Evolutionary conservation across 2,888 invertebrate species (phyloP).

Genomic region (Galerucella pusilla): DNA sequence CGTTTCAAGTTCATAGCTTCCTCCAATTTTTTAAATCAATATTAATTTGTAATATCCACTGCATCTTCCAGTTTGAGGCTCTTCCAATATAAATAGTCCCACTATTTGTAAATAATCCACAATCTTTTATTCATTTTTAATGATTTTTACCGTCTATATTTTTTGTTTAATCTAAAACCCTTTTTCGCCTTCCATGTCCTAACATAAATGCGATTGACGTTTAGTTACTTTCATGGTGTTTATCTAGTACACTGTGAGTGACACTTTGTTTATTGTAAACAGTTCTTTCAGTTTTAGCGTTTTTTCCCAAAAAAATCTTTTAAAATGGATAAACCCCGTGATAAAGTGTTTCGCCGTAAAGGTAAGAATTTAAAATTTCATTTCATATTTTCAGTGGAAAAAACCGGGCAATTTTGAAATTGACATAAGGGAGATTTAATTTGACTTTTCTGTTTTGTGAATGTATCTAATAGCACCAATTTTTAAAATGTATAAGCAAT

Average conservation of each 20-base stretch:
- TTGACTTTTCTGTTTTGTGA: not conserved
- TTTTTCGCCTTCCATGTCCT: not conserved
- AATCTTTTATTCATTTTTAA: too few species aligned
- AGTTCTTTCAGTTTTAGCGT: constrained; percentile 50
- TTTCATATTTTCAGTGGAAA: not conserved
- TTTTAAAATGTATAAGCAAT: too few species aligned
- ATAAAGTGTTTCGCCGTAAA: constrained; percentile 63
- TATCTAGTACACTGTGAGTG: constrained; percentile 29
- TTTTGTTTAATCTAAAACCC: not conserved
- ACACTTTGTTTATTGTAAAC: constrained; percentile 49
- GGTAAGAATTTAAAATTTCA: constrained; percentile 53
- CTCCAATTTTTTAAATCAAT: too few species aligned
- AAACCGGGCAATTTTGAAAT: not conserved
- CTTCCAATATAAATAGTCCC: too few species aligned
- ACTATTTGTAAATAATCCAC: too few species aligned
- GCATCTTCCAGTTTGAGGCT: too few species aligned
- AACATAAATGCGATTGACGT: not conserved
- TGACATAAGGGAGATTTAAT: not conserved
- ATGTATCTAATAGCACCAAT: not conserved
- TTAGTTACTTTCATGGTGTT: constrained; percentile 8
- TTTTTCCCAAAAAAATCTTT: constrained; percentile 52
- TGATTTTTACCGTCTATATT: too few species aligned
- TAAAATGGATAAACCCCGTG: constrained; percentile 57
- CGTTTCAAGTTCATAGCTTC: too few species aligned
- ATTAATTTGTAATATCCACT: too few species aligned